phyloP scores from a whole-genome alignment of 2,797 vertebrate species.

The Alectoris magna region DNA sequence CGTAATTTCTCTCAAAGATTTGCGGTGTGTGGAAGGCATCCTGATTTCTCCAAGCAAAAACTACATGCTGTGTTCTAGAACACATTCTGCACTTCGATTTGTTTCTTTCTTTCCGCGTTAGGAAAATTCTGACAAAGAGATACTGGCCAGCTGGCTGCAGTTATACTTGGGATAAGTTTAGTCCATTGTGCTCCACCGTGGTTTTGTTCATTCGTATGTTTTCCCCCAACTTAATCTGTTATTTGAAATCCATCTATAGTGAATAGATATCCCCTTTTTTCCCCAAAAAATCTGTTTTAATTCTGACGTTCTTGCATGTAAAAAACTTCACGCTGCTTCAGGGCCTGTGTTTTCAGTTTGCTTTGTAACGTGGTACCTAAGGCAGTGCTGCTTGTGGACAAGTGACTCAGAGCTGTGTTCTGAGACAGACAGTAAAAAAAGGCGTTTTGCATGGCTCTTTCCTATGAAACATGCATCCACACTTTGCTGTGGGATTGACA shows the following conservation, averaged over 20 bases:
- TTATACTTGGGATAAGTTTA: background rate
- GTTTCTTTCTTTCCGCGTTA: background rate
- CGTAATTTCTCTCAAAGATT: background rate
- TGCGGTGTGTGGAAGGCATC: background rate
- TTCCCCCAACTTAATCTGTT: background rate
- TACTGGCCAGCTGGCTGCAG: background rate
- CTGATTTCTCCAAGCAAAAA: background rate
- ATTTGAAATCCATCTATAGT: background rate
- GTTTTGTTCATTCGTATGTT: background rate
- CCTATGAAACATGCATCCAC: background rate
- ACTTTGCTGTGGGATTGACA: background rate
- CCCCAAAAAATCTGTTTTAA: background rate
- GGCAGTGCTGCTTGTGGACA: background rate
- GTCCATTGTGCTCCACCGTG: background rate
- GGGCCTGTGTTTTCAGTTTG: background rate
- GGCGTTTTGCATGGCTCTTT: background rate
- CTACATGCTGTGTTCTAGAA: background rate
- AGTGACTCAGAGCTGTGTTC: background rate
- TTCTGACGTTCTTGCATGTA: background rate
- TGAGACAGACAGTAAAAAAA: background rate
- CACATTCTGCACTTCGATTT: background rate
- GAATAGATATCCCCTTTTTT: background rate
- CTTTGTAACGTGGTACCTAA: background rate
- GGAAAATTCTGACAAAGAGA: slow-evolving; percentile 10
- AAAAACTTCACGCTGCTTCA: background rate